A percentile compares a stretch with the other conserved stretches of the same genome.
Evolutionary conservation across 2,797 vertebrate species (phyloP).

Genomic region (Tragelaphus eurycerus): DNA sequence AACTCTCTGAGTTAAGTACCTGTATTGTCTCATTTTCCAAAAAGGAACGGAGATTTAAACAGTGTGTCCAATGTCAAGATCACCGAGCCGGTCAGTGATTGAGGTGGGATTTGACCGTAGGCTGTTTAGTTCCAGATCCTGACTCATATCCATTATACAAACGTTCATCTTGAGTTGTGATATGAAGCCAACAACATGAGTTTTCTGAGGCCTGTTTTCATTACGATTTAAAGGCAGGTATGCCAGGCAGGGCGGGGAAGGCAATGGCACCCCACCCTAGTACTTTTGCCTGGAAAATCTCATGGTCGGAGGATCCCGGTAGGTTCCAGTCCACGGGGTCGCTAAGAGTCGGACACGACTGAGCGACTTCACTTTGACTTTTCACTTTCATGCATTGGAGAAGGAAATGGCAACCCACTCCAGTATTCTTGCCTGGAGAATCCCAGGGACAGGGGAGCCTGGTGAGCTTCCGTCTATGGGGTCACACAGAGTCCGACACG

Average conservation of each 20-base stretch:
- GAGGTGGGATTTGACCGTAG: neutral
- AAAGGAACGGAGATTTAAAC: neutral
- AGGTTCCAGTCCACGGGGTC: no score
- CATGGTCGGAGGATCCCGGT: no score
- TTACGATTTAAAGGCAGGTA: neutral
- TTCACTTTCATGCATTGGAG: no score
- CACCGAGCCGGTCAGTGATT: neutral
- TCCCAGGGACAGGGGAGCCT: no score
- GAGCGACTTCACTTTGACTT: no score
- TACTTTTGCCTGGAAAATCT: no score
- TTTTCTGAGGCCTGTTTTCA: neutral
- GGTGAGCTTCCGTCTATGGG: no score
- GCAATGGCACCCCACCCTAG: no score
- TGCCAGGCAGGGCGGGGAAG: neutral
- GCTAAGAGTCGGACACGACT: no score
- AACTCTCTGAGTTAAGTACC: neutral
- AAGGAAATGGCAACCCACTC: no score
- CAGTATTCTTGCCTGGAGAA: no score
- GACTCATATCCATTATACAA: neutral
- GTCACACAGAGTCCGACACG: no score
- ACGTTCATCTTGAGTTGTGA: neutral
- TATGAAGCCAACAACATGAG: neutral
- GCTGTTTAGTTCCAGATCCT: neutral
- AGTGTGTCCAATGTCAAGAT: neutral
- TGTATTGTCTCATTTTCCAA: neutral